phyloP scores from a whole-genome alignment of 2,888 invertebrate species.

The Xylota segnis region DNA sequence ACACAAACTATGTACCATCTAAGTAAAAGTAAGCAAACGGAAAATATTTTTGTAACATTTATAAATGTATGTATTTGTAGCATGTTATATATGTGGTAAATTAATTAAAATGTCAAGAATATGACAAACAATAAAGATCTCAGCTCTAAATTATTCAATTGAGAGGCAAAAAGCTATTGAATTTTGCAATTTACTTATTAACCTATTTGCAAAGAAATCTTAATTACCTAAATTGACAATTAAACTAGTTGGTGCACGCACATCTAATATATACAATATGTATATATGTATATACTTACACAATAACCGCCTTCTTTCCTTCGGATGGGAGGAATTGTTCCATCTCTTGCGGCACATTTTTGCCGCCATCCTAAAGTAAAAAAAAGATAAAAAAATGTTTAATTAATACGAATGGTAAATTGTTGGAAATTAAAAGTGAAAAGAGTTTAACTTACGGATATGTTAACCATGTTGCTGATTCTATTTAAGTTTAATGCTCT shows the following conservation, averaged over 20 bases:
- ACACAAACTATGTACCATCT: not conserved
- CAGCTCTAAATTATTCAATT: constrained; percentile 22
- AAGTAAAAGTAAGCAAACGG: not conserved
- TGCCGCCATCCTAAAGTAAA: constrained; percentile 81
- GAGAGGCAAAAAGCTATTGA: constrained; percentile 29
- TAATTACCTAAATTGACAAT: constrained; percentile 53
- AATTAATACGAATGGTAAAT: not conserved
- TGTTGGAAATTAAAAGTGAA: constrained; percentile 1
- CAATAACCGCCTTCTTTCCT: constrained; percentile 84
- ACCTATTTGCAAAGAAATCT: constrained; percentile 33
- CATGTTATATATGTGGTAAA: no score
- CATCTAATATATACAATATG: not conserved
- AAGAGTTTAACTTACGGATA: constrained; percentile 79
- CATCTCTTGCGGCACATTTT: constrained; percentile 88
- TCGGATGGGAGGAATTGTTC: constrained; percentile 91
- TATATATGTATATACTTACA: constrained; percentile 79
- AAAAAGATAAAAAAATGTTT: constrained; percentile 16
- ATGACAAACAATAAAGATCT: constrained; percentile 7
- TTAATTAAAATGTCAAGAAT: constrained; percentile 19
- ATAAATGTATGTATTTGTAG: not conserved
- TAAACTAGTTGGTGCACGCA: constrained; percentile 20
- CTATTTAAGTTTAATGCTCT: constrained; percentile 55
- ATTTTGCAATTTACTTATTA: constrained; percentile 37
- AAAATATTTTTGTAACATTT: not conserved
- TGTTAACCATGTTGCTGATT: constrained; percentile 81